Percentiles rank a stretch among this genome's conserved stretches.
Conservation (phyloP, 2,888 invertebrate species). For the Dimorphilus gyrociliatus region DNA sequence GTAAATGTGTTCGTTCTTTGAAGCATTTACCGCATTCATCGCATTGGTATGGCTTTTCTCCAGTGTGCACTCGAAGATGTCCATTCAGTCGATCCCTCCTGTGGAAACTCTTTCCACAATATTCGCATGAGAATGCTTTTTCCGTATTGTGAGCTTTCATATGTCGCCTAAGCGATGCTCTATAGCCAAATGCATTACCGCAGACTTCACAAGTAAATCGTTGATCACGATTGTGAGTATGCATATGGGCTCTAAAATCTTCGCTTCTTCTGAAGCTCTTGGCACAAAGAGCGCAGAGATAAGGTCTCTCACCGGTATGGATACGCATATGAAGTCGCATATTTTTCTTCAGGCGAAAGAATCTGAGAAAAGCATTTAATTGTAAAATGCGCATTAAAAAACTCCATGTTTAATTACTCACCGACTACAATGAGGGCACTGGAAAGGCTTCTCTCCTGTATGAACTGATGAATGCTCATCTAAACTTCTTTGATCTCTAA, state of each 20-base stretch:
- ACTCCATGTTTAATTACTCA: no score
- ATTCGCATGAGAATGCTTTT: not conserved
- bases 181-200: no score
- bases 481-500: not conserved
- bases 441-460: not conserved
- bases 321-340: no score
- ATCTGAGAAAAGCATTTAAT: no score
- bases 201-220: no score
- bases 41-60: slow-evolving; percentile 1
- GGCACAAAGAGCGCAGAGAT: not conserved
- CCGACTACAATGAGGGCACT: no score
- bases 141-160: not conserved
- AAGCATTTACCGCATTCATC: slow-evolving; percentile 1
- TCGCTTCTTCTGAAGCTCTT: not conserved
- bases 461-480: not conserved
- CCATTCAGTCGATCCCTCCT: not conserved
- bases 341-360: no score
- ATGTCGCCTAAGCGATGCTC: not conserved
- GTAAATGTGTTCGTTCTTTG: no score
- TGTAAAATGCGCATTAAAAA: no score
- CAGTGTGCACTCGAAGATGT: no score
- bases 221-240: no score
- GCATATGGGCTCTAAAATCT: not conserved
- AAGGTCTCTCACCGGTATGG: slow-evolving; percentile 1
- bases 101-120: not conserved